Evolutionary conservation across 2,797 vertebrate genomes (phyloP), one percentile per base, ranked within the genome.

Genomic region (Distichodus sexfasciatus): DNA sequence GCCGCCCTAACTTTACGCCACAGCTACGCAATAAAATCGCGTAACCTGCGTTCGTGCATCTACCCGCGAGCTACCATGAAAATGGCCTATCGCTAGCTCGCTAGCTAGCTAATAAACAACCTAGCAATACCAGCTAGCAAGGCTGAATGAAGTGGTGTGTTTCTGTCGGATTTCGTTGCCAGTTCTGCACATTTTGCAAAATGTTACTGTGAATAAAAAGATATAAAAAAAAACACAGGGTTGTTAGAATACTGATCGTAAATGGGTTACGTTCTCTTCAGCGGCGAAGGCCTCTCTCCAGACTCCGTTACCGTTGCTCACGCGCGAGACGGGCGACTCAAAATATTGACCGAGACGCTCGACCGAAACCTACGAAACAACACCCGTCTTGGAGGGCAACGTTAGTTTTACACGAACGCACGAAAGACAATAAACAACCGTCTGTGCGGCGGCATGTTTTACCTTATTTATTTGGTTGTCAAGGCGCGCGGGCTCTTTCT

Each of bases 401-500:
- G 51, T 62, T 44, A 2, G 3, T 19, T 17, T 19, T 6, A 50
- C 35, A 36, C 44, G 46, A 51, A 55, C 50, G 21, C 51, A 19
- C n/a, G 5, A 55, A 26, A 47, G 11, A 9, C n/a, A 23, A 31
- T 10, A 21, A 2, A 44, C 26, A 15, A 19, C 24, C 8, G 33
- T 26, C n/a, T n/a, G n/a, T n/a, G n/a, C n/a, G n/a, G 15, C 15
- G 6, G 76, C 81, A 81, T 77, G 70, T 90, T 94, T 92, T 94
- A 91, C 91, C 87, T 48, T 82, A 64, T 89, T 89, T 87, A 82
- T 86, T 87, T 85, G 88, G 85, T 88, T 91, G 88, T 87, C 87
- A 89, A 81, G 85, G 85, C 87, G 90, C 90, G 90, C 91, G 90
- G 89, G 89, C 88, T 88, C 87, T 91, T 90, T 89, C 88, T 90